Evolutionary conservation across 2,113 vertebrate genomes (phyloP).

Genomic region (Cyprinus carpio): DNA sequence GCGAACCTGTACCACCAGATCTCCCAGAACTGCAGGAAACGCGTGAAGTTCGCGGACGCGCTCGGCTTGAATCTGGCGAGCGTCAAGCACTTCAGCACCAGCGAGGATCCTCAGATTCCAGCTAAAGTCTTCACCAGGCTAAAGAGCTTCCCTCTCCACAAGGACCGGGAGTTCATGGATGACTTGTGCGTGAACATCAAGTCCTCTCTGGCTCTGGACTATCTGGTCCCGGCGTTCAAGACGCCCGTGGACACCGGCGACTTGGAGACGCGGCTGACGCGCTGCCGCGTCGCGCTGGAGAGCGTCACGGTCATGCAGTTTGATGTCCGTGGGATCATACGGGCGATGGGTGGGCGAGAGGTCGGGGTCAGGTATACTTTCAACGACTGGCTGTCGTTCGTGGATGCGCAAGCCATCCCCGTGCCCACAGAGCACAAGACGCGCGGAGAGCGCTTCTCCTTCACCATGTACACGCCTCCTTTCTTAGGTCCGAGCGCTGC

Average conservation of each 20-base stretch:
- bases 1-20: constrained; percentile 57
- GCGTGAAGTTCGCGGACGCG: constrained; percentile 89
- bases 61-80: constrained; percentile 84
- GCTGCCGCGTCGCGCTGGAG: constrained; percentile 79
- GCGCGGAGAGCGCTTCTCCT: constrained; percentile 72
- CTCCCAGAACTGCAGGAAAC: constrained; percentile 74
- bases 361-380: constrained; percentile 87
- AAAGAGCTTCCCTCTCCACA: constrained; percentile 68
- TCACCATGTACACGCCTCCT: constrained; percentile 80
- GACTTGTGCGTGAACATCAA: constrained; percentile 58
- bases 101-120: constrained; percentile 85
- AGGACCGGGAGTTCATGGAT: constrained; percentile 56
- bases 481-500: constrained; percentile 66
- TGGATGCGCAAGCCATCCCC: constrained; percentile 75
- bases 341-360: constrained; percentile 63
- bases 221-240: constrained; percentile 65
- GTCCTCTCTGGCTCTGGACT: constrained; percentile 39
- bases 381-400: constrained; percentile 84
- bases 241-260: constrained; percentile 57
- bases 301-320: constrained; percentile 62
- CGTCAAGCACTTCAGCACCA: constrained; percentile 83
- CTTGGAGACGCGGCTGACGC: constrained; percentile 64
- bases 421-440: constrained; percentile 26
- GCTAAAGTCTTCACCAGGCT: constrained; percentile 78
- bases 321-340: constrained; percentile 78